Evolutionary conservation across 2,113 vertebrate species (phyloP), one percentile per base, ranked within the genome.

Genomic region (Anser brachyrhynchus): DNA sequence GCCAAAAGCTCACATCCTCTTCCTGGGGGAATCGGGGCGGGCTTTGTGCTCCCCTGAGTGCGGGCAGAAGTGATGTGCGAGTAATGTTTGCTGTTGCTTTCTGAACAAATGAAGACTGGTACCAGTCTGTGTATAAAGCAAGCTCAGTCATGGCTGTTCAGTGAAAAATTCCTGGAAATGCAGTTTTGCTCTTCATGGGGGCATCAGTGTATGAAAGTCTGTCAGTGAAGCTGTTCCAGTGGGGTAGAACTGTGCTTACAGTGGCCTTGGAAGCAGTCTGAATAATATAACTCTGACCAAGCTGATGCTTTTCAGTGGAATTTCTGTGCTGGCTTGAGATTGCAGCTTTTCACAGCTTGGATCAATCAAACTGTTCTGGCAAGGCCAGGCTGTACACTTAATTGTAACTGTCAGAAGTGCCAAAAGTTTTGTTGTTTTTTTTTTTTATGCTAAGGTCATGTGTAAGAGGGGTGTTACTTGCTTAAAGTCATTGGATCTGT

Each of bases 161-260:
- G 72, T 72, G 77, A 69, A 83, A 55, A 78, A 37, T 90, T 92
- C 49, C 90, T 87, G 72, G 90, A 87, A 90, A 78, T 3, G 11
- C 7, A 20, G 22, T 73, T 77, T 44, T 51, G 15, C 67, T 84
- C 44, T 71, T 65, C 41, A 14, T 9, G 31, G 37, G 64, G 37
- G 18, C 54, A 65, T 7, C 74, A 26, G 28, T 64, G 59, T 69
- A 58, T 7, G 20, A 52, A 28, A 88, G 67, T 33, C 73, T 54
- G 29, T 52, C 2, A 3, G 33, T 20, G 10, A 3, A 0, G 0
- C 52, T 82, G 55, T 31, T 85, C n/a, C 64, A 62, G 23, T 8
- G 8, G 25, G 46, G 19, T 80, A 61, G 55, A 80, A 76, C 31
- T 59, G 37, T 46, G 26, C 71, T 94, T 94, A 28, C 22, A 10